phyloP scores from a whole-genome alignment of 2,888 invertebrate genomes.

The Strigamia crassipes region DNA sequence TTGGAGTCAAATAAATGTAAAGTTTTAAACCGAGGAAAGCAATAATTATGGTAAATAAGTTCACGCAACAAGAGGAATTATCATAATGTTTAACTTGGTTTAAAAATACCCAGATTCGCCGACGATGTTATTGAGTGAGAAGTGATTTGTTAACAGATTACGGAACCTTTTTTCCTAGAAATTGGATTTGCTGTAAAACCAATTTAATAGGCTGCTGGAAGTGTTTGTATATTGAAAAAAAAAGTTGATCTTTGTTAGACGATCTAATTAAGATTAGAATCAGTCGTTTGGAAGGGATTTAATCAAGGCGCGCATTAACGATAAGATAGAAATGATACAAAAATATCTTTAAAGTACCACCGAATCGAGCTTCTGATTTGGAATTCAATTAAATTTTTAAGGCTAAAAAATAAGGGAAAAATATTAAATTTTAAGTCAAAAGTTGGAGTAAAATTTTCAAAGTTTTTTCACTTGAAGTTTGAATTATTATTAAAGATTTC shows the following conservation, averaged over 20 bases:
- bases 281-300: neutral
- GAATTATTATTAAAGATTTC: too few species aligned
- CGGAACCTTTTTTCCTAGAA: neutral
- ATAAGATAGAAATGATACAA: too few species aligned
- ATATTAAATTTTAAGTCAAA: too few species aligned
- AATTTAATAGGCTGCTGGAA: neutral
- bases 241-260: neutral
- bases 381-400: too few species aligned
- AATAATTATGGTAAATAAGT: too few species aligned
- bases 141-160: neutral
- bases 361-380: too few species aligned
- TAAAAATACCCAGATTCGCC: neutral
- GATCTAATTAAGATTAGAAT: conserved; percentile 10
- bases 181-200: neutral
- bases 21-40: too few species aligned
- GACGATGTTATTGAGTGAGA: neutral
- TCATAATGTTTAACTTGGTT: neutral
- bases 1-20: neutral
- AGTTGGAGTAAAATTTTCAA: too few species aligned
- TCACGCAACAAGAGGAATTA: neutral
- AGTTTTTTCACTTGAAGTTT: too few species aligned
- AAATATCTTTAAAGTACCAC: too few species aligned
- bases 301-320: neutral
- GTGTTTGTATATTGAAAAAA: neutral
- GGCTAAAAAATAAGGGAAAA: too few species aligned